Percentiles rank a stretch among this genome's conserved stretches.
Evolutionary conservation across 2,888 invertebrate species (phyloP).

Genomic region (Epirrhoe tristata): DNA sequence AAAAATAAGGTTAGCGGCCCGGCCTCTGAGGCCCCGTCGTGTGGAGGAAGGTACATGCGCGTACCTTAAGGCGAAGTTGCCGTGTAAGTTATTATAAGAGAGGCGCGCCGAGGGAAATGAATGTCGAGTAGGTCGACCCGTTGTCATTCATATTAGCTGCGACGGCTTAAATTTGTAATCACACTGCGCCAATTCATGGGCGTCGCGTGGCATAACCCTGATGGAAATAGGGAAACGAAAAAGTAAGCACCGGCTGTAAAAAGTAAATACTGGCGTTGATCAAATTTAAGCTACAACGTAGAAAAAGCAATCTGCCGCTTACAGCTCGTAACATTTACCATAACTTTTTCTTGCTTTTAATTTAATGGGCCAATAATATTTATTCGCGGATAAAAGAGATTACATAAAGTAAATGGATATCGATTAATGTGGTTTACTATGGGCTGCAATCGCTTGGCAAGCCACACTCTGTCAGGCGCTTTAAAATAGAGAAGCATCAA

Average conservation of each 20-base stretch:
- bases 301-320: conserved; percentile 53
- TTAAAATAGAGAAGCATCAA: conserved; percentile 38
- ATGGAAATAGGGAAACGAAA: conserved; percentile 64
- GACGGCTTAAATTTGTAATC: conserved; percentile 83
- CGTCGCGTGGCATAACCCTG: conserved; percentile 59
- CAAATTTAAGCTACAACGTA: conserved; percentile 57
- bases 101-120: conserved; percentile 84
- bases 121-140: conserved; percentile 82
- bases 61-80: conserved; percentile 80
- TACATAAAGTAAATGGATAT: conserved; percentile 8
- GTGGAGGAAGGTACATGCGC: conserved; percentile 54
- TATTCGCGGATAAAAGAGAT: conserved; percentile 36
- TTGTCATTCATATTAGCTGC: conserved; percentile 85
- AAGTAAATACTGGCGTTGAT: conserved; percentile 62
- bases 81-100: conserved; percentile 84
- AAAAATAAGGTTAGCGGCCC: conserved; percentile 23
- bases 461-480: conserved; percentile 36
- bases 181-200: conserved; percentile 75
- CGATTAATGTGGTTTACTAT: conserved; percentile 8
- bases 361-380: conserved; percentile 56
- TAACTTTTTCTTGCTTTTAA: conserved; percentile 56
- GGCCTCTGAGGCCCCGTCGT: conserved; percentile 50
- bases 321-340: conserved; percentile 55
- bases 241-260: conserved; percentile 60
- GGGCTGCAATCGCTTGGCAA: not conserved